phyloP scores from a whole-genome alignment of 2,113 vertebrate genomes.

The Coreoperca whiteheadi region DNA sequence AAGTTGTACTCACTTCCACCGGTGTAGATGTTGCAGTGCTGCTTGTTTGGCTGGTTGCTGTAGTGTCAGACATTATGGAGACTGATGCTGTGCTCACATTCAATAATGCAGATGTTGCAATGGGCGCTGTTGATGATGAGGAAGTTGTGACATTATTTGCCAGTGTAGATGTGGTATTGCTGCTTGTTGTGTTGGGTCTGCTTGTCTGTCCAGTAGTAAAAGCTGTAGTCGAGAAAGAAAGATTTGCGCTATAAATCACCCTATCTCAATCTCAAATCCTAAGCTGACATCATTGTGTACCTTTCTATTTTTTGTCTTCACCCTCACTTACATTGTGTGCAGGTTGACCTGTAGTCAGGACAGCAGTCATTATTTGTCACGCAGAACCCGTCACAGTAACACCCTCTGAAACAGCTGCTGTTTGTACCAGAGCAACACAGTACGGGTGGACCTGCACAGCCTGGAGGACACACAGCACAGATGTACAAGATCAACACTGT shows the following conservation, averaged over 20 bases:
- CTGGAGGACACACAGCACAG: conserved; percentile 42
- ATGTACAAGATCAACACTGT: background rate
- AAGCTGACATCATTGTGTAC: background rate
- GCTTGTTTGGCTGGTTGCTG: background rate
- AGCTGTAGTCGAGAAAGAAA: conserved; percentile 8
- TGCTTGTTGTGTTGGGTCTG: background rate
- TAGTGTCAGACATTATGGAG: background rate
- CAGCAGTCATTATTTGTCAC: conserved; percentile 4
- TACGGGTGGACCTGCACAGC: conserved; percentile 59
- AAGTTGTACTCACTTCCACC: background rate
- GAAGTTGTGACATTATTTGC: background rate
- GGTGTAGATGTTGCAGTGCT: background rate
- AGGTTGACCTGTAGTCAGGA: conserved; percentile 45
- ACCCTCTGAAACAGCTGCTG: background rate
- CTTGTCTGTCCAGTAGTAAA: background rate
- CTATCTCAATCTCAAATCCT: background rate
- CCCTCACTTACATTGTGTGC: conserved; percentile 29
- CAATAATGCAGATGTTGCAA: background rate
- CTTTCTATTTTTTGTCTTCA: background rate
- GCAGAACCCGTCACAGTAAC: conserved; percentile 47
- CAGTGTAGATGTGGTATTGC: background rate
- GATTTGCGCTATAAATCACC: background rate
- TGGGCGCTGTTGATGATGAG: background rate
- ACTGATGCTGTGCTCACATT: background rate
- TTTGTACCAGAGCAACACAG: conserved; percentile 60